Percentiles rank a stretch among this genome's conserved stretches.
Conservation (phyloP, 2,113 vertebrate genomes). For the Cebidichthys violaceus region DNA sequence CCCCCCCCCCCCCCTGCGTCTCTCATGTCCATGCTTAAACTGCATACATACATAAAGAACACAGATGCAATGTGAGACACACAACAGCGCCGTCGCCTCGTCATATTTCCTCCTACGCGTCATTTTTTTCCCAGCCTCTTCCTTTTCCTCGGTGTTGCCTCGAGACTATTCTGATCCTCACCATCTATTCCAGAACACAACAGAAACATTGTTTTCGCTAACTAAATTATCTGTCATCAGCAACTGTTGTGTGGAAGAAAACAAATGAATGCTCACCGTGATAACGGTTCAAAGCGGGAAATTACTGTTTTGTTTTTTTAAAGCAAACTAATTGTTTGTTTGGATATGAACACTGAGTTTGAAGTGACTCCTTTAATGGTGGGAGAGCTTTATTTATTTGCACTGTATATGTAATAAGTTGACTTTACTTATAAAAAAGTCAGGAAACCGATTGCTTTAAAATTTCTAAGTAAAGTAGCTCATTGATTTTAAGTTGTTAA, state of each 20-base stretch:
- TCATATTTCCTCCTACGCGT: neutral
- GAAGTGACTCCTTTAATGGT: neutral
- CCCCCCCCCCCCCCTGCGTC: neutral
- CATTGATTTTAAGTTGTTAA: too few relatives aligned
- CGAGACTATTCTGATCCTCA: neutral
- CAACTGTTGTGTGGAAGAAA: neutral
- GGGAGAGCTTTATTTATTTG: slow-evolving; percentile 10
- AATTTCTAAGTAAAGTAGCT: too few relatives aligned
- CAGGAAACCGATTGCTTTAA: too few relatives aligned
- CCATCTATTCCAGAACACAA: neutral
- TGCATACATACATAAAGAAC: slow-evolving; percentile 8
- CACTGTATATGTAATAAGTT: too few relatives aligned
- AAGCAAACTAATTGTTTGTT: neutral
- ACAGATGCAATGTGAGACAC: slow-evolving; percentile 3
- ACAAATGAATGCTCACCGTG: neutral
- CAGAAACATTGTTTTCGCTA: neutral
- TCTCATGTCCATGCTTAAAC: neutral
- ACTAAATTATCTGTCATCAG: neutral
- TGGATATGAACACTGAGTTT: neutral
- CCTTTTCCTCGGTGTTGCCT: neutral
- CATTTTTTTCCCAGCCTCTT: neutral
- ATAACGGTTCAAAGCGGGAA: neutral
- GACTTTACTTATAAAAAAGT: too few relatives aligned
- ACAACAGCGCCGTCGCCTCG: neutral
- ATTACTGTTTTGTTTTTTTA: neutral